A percentile compares a stretch with the other conserved stretches of the same genome.
These are phyloP conservation scores for Nephrocerus scutellatus DNA, from an alignment of 2,888 invertebrate genomes.

Conservation along the genomic window DNA sequence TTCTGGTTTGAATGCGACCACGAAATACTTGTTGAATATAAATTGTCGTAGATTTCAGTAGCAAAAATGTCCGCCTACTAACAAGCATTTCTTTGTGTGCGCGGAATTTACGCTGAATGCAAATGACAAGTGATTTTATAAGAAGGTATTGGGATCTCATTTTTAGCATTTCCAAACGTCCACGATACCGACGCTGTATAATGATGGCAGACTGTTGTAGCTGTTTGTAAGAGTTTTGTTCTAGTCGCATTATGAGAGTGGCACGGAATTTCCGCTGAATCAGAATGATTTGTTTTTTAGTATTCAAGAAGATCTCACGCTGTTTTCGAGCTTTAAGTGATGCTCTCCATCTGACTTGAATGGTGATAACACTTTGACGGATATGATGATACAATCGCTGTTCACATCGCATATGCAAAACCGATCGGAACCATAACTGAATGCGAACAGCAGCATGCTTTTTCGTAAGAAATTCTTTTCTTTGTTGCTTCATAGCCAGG, in stretches of 20 bases:
- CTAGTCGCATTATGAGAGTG: slow-evolving; percentile 29
- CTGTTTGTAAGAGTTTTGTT: slow-evolving; percentile 30
- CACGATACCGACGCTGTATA: slow-evolving; percentile 37
- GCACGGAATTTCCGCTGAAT: slow-evolving; percentile 49
- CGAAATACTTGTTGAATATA: slow-evolving; percentile 46
- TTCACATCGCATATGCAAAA: slow-evolving; percentile 18
- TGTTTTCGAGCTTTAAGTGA: slow-evolving; percentile 33
- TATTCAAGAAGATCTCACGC: slow-evolving; percentile 19
- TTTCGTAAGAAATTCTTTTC: slow-evolving; percentile 22
- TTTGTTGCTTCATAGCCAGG: slow-evolving; percentile 28
- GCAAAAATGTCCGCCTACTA: slow-evolving; percentile 25
- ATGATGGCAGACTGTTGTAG: slow-evolving; percentile 26
- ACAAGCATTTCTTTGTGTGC: slow-evolving; percentile 31
- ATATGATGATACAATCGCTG: slow-evolving; percentile 19
- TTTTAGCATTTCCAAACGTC: slow-evolving; percentile 27
- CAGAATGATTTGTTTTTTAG: slow-evolving; percentile 28
- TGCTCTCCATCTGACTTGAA: slow-evolving; percentile 39
- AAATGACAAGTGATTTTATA: slow-evolving; percentile 33
- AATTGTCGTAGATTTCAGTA: slow-evolving; percentile 27
- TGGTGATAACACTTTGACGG: slow-evolving; percentile 22
- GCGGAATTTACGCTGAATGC: slow-evolving; percentile 38
- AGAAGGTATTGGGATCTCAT: slow-evolving; percentile 33
- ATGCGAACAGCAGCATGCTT: slow-evolving; percentile 25
- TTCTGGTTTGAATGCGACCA: slow-evolving; percentile 43
- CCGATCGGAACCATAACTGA: slow-evolving; percentile 33